Percentiles rank a stretch among this genome's conserved stretches.
These are phyloP conservation scores for Zaprionus gabonicus DNA, from an alignment of 1,140 invertebrate genomes.

Conservation along the genomic window DNA sequence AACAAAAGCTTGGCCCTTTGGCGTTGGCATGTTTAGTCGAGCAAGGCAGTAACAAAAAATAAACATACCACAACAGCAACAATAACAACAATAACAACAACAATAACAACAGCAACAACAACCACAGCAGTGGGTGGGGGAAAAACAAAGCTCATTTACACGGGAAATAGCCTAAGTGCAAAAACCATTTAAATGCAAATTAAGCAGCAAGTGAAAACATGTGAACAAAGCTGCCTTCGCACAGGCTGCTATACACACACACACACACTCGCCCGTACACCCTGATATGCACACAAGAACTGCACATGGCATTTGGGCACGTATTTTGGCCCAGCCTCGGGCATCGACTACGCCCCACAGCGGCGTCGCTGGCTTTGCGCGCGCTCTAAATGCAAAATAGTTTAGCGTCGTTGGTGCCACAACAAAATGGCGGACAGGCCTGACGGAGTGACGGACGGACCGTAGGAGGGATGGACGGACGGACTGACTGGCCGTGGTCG, in stretches of 20 bases:
- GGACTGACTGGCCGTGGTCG: not conserved
- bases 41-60: conserved; percentile 30
- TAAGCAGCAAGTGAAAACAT: conserved; percentile 84
- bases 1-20: conserved; percentile 56
- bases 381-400: conserved; percentile 79
- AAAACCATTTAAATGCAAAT: conserved; percentile 84
- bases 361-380: conserved; percentile 34
- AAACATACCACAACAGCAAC: not conserved
- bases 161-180: conserved; percentile 83
- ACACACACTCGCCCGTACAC: not conserved
- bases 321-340: conserved; percentile 38
- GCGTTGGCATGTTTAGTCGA: conserved; percentile 44
- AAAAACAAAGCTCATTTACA: conserved; percentile 82
- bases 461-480: not conserved
- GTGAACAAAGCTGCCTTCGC: conserved; percentile 69
- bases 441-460: not conserved
- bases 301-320: conserved; percentile 42
- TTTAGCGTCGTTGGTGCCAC: conserved; percentile 62
- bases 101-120: conserved; percentile 20
- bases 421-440: conserved; percentile 58
- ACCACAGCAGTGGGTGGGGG: conserved; percentile 12
- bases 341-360: not conserved
- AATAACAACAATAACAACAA: no score
- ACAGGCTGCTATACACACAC: conserved; percentile 17
- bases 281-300: conserved; percentile 23